phyloP scores from a whole-genome alignment of 2,888 invertebrate species.

The Hemistola chrysoprasaria region DNA sequence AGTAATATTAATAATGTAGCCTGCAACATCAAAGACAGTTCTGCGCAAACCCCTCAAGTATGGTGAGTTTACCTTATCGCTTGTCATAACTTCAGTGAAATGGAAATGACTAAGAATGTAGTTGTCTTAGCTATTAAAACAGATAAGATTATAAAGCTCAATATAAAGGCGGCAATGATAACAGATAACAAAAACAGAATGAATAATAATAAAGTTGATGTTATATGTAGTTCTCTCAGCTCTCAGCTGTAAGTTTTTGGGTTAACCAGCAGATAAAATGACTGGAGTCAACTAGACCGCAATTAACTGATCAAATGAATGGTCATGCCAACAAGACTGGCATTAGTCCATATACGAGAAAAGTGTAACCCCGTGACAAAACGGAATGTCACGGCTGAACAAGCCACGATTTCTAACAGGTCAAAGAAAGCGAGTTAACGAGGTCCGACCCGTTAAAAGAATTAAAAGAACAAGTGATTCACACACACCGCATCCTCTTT shows the following conservation, averaged over 20 bases:
- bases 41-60: conserved; percentile 13
- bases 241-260: neutral
- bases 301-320: too few relatives aligned
- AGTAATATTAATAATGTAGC: conserved; percentile 7
- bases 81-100: conserved; percentile 30
- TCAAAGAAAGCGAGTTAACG: conserved; percentile 62
- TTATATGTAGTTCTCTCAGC: too few relatives aligned
- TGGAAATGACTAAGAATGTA: conserved; percentile 35
- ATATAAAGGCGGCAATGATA: conserved; percentile 26
- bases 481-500: conserved; percentile 45
- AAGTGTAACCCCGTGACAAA: conserved; percentile 36
- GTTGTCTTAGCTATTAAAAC: conserved; percentile 39
- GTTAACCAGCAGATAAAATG: too few relatives aligned
- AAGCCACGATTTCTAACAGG: conserved; percentile 59
- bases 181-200: too few relatives aligned
- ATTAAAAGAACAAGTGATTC: conserved; percentile 46
- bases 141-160: conserved; percentile 43
- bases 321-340: too few relatives aligned
- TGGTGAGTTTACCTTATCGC: conserved; percentile 14
- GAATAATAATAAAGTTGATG: conserved; percentile 31
- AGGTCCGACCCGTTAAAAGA: conserved; percentile 45
- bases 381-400: conserved; percentile 44
- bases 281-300: too few relatives aligned
- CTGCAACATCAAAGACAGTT: conserved; percentile 14
- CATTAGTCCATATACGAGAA: too few relatives aligned